Percentiles rank a stretch among this genome's conserved stretches.
These are phyloP conservation scores for Telmatherina bonti DNA, from an alignment of 2,797 vertebrate genomes.

Conservation along the genomic window DNA sequence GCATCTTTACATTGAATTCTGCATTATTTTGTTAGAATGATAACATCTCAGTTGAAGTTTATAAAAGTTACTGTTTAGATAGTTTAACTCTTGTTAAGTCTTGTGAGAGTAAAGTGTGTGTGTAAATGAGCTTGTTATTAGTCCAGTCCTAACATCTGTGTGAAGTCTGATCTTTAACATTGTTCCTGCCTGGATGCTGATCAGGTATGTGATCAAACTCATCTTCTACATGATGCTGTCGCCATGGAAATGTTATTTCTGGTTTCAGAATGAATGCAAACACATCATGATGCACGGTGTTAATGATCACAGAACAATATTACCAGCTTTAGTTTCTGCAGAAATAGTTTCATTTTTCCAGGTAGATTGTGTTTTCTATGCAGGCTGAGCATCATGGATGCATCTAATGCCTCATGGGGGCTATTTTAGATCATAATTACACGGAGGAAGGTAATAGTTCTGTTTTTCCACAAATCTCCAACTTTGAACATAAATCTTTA, in stretches of 20 bases:
- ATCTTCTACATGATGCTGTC: not conserved
- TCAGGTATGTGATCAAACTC: not conserved
- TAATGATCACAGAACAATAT: slow-evolving; percentile 38
- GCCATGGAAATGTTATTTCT: slow-evolving; percentile 13
- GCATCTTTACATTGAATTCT: too few species aligned
- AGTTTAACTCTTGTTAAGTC: too few species aligned
- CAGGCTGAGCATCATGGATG: slow-evolving; percentile 19
- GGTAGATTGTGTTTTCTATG: slow-evolving; percentile 16
- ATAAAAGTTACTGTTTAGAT: too few species aligned
- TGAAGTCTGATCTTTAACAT: not conserved
- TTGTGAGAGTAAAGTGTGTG: too few species aligned
- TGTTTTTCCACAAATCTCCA: not conserved
- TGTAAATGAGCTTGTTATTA: too few species aligned
- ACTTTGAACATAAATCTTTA: slow-evolving; percentile 32
- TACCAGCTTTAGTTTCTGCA: slow-evolving; percentile 25
- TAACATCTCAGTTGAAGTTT: too few species aligned
- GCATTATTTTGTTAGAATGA: too few species aligned
- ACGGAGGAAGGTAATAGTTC: slow-evolving; percentile 5
- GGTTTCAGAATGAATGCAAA: slow-evolving; percentile 2
- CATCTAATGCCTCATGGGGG: slow-evolving; percentile 26
- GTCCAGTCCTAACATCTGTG: not conserved
- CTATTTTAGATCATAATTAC: slow-evolving; percentile 21
- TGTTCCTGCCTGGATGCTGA: not conserved
- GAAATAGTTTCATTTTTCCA: not conserved
- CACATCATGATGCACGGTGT: not conserved